phyloP scores from a whole-genome alignment of 2,797 vertebrate species.

The Simalia tracyae region DNA sequence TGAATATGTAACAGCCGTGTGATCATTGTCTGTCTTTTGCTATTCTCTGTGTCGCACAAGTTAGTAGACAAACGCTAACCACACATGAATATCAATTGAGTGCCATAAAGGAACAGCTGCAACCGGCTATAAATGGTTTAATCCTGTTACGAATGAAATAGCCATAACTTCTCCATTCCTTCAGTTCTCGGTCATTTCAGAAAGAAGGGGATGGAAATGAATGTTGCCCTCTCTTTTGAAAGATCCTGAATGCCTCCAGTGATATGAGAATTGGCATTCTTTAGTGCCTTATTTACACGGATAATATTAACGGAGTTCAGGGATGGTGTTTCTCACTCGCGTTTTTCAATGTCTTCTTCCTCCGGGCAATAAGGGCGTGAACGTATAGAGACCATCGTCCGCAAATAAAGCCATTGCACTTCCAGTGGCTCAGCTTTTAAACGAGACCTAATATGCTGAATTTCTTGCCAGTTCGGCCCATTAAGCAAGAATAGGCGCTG shows the following conservation, averaged over 20 bases:
- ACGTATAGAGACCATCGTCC: slow-evolving; percentile 46
- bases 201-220: slow-evolving; percentile 74
- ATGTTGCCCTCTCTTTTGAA: slow-evolving; percentile 75
- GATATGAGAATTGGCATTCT: slow-evolving; percentile 58
- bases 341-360: slow-evolving; percentile 48
- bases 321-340: neutral
- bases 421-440: slow-evolving; percentile 62
- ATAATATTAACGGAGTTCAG: slow-evolving; percentile 46
- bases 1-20: slow-evolving; percentile 76
- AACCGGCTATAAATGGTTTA: slow-evolving; percentile 81
- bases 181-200: slow-evolving; percentile 67
- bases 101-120: slow-evolving; percentile 83
- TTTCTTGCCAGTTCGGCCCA: slow-evolving; percentile 67
- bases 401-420: slow-evolving; percentile 68
- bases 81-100: slow-evolving; percentile 85
- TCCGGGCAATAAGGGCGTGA: neutral
- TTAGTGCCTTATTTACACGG: slow-evolving; percentile 73
- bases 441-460: slow-evolving; percentile 53
- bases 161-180: slow-evolving; percentile 76
- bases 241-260: slow-evolving; percentile 57
- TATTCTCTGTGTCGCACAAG: slow-evolving; percentile 80
- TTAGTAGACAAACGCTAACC: slow-evolving; percentile 82
- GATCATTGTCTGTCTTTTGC: slow-evolving; percentile 81
- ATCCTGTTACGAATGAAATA: slow-evolving; percentile 80
- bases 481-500: slow-evolving; percentile 63